These are phyloP conservation scores for Luperina nickerlii DNA, from an alignment of 2,888 invertebrate genomes.

Conservation along the genomic window DNA sequence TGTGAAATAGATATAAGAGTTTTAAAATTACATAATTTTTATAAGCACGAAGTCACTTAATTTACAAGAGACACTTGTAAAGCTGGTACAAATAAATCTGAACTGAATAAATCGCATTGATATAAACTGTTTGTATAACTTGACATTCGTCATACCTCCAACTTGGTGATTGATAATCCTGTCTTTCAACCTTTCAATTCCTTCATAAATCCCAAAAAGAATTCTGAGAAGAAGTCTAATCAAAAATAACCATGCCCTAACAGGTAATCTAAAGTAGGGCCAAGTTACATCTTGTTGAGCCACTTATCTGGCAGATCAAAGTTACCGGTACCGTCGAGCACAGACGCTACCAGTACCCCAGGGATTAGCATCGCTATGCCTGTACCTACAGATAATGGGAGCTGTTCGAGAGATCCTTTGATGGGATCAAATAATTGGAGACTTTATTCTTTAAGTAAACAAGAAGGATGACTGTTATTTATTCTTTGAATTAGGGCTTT, in stretches of 20 bases:
- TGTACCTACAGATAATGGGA: constrained; percentile 39
- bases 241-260: constrained; percentile 31
- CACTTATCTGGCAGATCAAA: constrained; percentile 55
- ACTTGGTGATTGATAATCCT: not conserved
- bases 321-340: constrained; percentile 37
- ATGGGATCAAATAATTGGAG: constrained; percentile 44
- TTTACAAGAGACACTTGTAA: not conserved
- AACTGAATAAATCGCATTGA: not conserved
- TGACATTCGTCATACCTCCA: not conserved
- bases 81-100: not conserved
- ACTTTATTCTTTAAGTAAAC: constrained; percentile 29
- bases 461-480: not conserved
- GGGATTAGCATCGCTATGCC: constrained; percentile 45
- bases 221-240: constrained; percentile 15
- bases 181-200: constrained; percentile 4
- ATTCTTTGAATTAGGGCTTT: not conserved
- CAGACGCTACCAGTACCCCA: constrained; percentile 36
- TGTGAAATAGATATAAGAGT: not conserved
- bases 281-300: constrained; percentile 38
- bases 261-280: constrained; percentile 51
- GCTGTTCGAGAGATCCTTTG: constrained; percentile 38
- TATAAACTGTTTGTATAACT: too few species aligned
- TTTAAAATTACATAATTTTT: not conserved
- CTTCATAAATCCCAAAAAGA: constrained; percentile 14
- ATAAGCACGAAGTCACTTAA: not conserved